Percentiles rank a stretch among this genome's conserved stretches.
phyloP scores from a whole-genome alignment of 92 coral and sea anemone genomes.

The Scolanthus callimorphus region DNA sequence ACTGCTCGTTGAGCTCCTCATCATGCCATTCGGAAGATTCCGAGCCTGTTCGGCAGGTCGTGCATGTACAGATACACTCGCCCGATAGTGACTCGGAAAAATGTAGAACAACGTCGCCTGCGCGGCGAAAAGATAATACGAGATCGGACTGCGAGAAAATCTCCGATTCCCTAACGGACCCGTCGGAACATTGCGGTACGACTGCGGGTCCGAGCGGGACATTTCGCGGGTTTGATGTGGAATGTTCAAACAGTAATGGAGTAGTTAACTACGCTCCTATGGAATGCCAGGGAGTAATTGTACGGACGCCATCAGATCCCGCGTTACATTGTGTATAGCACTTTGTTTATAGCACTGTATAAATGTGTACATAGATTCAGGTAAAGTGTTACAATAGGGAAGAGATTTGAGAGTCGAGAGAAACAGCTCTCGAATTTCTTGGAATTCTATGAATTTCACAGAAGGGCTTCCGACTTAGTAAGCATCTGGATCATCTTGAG shows the following conservation, averaged over 20 bases:
- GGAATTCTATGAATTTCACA: too few species aligned
- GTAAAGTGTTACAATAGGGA: too few species aligned
- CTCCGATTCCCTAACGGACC: neutral
- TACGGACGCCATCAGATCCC: neutral
- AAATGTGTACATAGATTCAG: too few species aligned
- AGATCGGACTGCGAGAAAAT: neutral
- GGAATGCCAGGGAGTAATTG: neutral
- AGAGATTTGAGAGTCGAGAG: too few species aligned
- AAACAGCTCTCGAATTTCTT: too few species aligned
- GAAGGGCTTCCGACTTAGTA: too few species aligned
- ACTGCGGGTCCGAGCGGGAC: neutral
- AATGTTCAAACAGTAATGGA: neutral
- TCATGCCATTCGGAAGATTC: conserved; percentile 69
- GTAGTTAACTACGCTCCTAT: neutral
- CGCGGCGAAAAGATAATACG: conserved; percentile 31
- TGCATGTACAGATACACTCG: conserved; percentile 63
- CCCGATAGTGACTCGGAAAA: conserved; percentile 87
- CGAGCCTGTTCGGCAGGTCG: conserved; percentile 54
- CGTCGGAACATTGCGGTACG: neutral
- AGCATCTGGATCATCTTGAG: too few species aligned
- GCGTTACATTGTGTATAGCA: too few species aligned
- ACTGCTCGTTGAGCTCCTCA: conserved; percentile 61
- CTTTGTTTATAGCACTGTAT: too few species aligned
- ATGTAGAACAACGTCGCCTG: conserved; percentile 32
- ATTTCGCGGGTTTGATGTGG: neutral